Evolutionary conservation across 1,140 invertebrate species (phyloP).

Genomic region (Cherax destructor): DNA sequence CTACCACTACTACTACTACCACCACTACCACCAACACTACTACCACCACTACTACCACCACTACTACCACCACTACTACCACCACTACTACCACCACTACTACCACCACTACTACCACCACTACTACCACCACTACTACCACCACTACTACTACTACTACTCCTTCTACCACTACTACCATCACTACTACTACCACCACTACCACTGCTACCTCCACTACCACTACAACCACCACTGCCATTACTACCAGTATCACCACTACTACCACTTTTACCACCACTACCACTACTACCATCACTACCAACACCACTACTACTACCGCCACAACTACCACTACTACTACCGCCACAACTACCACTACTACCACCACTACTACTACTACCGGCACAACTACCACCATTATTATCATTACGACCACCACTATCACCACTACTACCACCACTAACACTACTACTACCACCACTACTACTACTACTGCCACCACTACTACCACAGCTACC

Average conservation of each 20-base stretch:
- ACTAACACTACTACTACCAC: background rate
- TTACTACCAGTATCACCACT: background rate
- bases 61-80: background rate
- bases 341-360: background rate
- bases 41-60: background rate
- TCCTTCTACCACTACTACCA: too few species aligned
- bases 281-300: background rate
- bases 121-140: background rate
- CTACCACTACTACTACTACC: background rate
- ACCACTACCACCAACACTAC: background rate
- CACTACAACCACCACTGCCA: background rate
- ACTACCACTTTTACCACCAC: background rate
- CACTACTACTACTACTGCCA: background rate
- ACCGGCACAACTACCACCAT: background rate
- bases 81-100: background rate
- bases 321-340: background rate
- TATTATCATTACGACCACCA: background rate
- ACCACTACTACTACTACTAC: background rate
- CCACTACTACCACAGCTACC: background rate
- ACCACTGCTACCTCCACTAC: too few species aligned
- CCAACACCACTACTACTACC: background rate
- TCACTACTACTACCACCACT: too few species aligned
- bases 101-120: background rate
- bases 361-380: background rate
- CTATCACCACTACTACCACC: background rate